Conservation (phyloP, 37 sponge, comb jelly and placozoan species). For the Eunapius fragilis region DNA sequence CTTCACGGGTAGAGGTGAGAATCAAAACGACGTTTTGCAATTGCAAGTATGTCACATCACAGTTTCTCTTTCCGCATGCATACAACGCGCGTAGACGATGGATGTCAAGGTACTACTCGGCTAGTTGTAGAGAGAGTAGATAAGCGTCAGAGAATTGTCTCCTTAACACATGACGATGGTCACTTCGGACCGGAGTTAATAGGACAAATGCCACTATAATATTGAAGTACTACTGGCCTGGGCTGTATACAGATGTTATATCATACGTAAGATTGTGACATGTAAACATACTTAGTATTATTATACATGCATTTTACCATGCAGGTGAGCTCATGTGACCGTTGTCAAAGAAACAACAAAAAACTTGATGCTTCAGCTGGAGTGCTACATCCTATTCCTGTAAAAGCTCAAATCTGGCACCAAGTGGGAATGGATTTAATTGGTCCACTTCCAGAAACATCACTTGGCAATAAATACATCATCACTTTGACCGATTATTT, state of each 20-base stretch:
- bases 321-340: conserved; percentile 38
- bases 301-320: not conserved
- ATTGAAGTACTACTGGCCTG: conserved; percentile 30
- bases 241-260: conserved; percentile 21
- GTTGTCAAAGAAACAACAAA: conserved; percentile 41
- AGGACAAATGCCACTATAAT: conserved; percentile 4
- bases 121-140: no score
- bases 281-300: not conserved
- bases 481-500: conserved; percentile 49
- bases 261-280: conserved; percentile 13
- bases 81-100: no score
- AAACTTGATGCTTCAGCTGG: conserved; percentile 28
- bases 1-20: no score
- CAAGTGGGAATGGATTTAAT: conserved; percentile 59
- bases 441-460: conserved; percentile 47
- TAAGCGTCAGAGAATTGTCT: no score
- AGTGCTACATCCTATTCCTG: conserved; percentile 48
- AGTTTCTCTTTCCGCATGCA: no score
- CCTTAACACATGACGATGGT: no score
- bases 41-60: no score
- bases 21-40: no score
- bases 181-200: not conserved
- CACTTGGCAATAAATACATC: conserved; percentile 36
- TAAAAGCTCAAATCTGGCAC: conserved; percentile 21
- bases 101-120: no score